Conservation (phyloP, 2,888 invertebrate genomes). For the Caenorhabditis plicata region DNA sequence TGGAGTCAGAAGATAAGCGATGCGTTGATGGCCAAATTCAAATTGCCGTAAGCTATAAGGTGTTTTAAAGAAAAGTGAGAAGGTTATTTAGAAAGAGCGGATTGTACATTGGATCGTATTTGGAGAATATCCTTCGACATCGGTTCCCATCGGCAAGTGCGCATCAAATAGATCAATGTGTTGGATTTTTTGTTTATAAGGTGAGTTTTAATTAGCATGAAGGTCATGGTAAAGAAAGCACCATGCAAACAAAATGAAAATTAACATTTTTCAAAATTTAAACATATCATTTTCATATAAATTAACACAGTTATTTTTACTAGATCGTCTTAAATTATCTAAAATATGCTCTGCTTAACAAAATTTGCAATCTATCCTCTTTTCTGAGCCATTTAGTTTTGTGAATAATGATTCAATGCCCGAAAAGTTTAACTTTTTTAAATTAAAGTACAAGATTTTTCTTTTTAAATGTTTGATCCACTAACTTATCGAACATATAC, state of each 20-base stretch:
- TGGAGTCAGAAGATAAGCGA: conserved; percentile 48
- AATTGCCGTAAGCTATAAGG: conserved; percentile 30
- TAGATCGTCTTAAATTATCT: not conserved
- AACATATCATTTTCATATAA: not conserved
- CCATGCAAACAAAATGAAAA: conserved; percentile 37
- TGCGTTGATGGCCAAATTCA: conserved; percentile 33
- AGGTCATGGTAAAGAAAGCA: no score
- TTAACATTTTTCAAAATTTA: not conserved
- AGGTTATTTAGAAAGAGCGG: conserved; percentile 41
- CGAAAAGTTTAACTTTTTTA: no score
- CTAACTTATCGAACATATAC: no score
- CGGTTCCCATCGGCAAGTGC: conserved; percentile 38
- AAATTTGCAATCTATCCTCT: no score
- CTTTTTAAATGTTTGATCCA: no score
- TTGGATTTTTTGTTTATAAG: conserved; percentile 48
- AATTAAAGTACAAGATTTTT: no score
- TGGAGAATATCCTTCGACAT: conserved; percentile 34
- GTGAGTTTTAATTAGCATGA: no score
- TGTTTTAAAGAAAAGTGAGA: not conserved
- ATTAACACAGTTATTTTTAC: no score
- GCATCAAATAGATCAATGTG: conserved; percentile 43
- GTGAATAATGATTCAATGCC: no score
- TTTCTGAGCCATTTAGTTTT: no score
- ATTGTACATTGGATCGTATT: conserved; percentile 41
- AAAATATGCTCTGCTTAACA: no score